Percentiles rank a stretch among this genome's conserved stretches.
Conservation (phyloP, 2,888 invertebrate genomes). For the Tanypteryx hageni region DNA sequence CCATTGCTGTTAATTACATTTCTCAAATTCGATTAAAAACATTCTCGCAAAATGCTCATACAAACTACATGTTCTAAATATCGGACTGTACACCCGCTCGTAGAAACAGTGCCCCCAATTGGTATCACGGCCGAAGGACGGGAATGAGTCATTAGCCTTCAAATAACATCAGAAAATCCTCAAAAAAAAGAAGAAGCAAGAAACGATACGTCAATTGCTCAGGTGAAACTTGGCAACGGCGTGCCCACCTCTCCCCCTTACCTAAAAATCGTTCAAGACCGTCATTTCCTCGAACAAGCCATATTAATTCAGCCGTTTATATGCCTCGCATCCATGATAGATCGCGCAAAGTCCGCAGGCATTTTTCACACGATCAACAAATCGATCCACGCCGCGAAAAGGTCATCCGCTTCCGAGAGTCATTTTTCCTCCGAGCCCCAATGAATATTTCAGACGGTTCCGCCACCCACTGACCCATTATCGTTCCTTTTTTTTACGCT, state of each 20-base stretch:
- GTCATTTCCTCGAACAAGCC: background rate
- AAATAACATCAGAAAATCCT: no score
- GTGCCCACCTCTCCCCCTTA: background rate
- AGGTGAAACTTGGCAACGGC: background rate
- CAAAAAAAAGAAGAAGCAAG: background rate
- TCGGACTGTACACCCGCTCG: no score
- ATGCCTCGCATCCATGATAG: background rate
- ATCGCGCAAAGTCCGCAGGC: background rate
- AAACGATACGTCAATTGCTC: background rate
- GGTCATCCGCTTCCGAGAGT: background rate
- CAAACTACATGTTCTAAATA: no score
- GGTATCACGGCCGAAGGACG: no score
- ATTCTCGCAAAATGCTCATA: no score
- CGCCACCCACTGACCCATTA: background rate
- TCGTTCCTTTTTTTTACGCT: background rate
- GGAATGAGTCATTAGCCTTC: no score
- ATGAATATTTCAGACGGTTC: conserved; percentile 3
- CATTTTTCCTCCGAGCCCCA: background rate
- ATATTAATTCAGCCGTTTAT: background rate
- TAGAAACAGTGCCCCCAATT: no score
- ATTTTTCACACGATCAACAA: conserved; percentile 25
- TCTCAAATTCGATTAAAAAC: no score
- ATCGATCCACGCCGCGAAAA: conserved; percentile 1
- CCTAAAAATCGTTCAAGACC: background rate
- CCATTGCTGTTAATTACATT: no score